Conservation (phyloP, 2,797 vertebrate genomes). For the Anableps anableps region DNA sequence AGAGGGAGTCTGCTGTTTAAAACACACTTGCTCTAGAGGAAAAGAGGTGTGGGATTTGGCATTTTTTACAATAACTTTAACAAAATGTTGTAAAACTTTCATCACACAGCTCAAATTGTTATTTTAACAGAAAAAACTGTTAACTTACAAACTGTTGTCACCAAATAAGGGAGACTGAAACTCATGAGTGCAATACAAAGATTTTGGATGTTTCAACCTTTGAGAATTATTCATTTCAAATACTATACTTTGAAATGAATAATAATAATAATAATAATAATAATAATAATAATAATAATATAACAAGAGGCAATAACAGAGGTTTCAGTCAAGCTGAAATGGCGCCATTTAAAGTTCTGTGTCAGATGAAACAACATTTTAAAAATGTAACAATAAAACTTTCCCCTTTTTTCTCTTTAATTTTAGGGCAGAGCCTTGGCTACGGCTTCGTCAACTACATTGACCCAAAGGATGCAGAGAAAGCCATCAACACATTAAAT, state of each 20-base stretch:
- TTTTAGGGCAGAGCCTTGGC: constrained; percentile 95
- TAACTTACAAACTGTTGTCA: too few relatives aligned
- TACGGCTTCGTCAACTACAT: constrained; percentile 99
- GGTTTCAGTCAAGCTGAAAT: background rate
- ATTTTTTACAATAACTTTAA: constrained; percentile 9
- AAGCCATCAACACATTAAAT: constrained; percentile 99
- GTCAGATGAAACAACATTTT: background rate
- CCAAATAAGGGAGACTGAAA: background rate
- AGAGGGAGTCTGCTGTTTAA: constrained; percentile 63
- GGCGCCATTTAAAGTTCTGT: background rate
- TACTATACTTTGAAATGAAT: background rate
- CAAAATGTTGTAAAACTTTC: constrained; percentile 2
- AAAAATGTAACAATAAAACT: constrained; percentile 29
- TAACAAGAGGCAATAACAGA: background rate
- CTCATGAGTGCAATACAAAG: background rate
- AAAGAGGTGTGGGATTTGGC: constrained; percentile 50
- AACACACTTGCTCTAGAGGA: constrained; percentile 62
- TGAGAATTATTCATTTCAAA: background rate
- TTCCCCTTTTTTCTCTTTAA: constrained; percentile 24
- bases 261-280: too few relatives aligned
- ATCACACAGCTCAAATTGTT: background rate
- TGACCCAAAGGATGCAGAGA: constrained; percentile 98
- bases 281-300: too few relatives aligned
- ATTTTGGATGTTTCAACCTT: background rate
- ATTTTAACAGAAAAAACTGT: constrained; percentile 22